Evolutionary conservation across 2,797 vertebrate species (phyloP), one percentile per base, ranked within the genome.

Genomic region (Macrochelys suwanniensis): DNA sequence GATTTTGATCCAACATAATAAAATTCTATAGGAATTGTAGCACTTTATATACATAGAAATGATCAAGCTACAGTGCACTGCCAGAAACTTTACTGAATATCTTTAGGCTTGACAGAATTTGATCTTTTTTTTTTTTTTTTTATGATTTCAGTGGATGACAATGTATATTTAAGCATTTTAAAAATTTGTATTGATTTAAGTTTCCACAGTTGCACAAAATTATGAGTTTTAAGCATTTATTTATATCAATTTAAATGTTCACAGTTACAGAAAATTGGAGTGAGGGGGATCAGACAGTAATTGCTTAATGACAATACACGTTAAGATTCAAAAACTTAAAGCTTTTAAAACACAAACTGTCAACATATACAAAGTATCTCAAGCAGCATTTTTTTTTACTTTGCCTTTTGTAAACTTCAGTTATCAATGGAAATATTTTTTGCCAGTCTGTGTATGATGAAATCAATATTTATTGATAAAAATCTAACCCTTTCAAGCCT

Each of bases 1-100:
- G 42, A 81, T 81, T 89, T 93, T 79, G 80, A 76, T n/a, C 6
- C 23, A 11, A 86, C 37, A 2, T 93, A 87, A 76, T 95, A 54
- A 91, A 37, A 42, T 2, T 47, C 7, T 11, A 0, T 7, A 54
- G 0, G 0, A 0, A 31, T 68, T 82, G 78, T 37, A 45, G 80
- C 85, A 16, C 57, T 93, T 92, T 37, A 68, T 10, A 71, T 7
- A 26, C 50, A 74, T 16, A 78, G 11, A 11, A 15, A 84, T 15
- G 80, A 42, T 23, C 28, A 92, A 82, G 37, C 1, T 0, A 85
- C 45, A 65, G 56, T 26, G 0, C 5, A 13, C 16, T 84, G 89
- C 47, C 65, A 71, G 23, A 77, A 84, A 57, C 47, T 89, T 80
- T 57, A 74, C 65, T 90, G 37, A 85, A 80, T 49, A 78, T 71